Evolutionary conservation across 1,140 invertebrate genomes (phyloP), one percentile per base, ranked within the genome.

Genomic region (Wasmannia auropunctata): DNA sequence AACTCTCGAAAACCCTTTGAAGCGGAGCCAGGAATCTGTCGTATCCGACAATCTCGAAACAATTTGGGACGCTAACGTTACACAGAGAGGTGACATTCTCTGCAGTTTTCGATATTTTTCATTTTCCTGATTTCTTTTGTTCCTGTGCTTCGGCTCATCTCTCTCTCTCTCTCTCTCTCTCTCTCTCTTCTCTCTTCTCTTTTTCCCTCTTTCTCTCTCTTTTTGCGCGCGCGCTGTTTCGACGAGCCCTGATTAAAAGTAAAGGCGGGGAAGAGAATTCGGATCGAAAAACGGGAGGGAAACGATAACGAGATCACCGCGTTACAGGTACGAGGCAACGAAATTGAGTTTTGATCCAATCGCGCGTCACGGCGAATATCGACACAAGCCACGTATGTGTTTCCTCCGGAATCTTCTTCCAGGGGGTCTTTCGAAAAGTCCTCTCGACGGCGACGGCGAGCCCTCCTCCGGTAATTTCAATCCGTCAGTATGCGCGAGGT

Each of bases 321-420:
- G 31, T 75, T 51, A 63, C 58, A 77, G 31, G 72, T 85, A n/a
- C 70, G 81, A 40, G 43, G 22, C 72, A 43, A n/a, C 40, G 70
- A 77, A 85, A 85, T 85, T 85, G 72, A 77, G 34, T 85, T 85
- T 77, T 77, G 56, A 85, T 85, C 74, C 72, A 85, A 85, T 85
- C 81, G 81, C 60, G 46, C 51, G 65, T 58, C 69, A 28, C 43
- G 81, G 19, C 43, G 43, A 65, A 51, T 63, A 49, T 83, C 56
- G 72, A 62, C 40, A 16, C 56, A 5, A 22, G 19, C n/a, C n/a
- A n/a, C 25, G 19, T 7, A 19, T 46, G 40, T 58, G 22, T 37
- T 16, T 43, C 28, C n/a, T 60, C 43, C 43, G 16, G 58, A 76
- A 85, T 85, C 76, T 76, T 28, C 22, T 60, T 22, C 67, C n/a